phyloP scores from a whole-genome alignment of 2,113 vertebrate species.

The Sterrhoptilus dennistouni region DNA sequence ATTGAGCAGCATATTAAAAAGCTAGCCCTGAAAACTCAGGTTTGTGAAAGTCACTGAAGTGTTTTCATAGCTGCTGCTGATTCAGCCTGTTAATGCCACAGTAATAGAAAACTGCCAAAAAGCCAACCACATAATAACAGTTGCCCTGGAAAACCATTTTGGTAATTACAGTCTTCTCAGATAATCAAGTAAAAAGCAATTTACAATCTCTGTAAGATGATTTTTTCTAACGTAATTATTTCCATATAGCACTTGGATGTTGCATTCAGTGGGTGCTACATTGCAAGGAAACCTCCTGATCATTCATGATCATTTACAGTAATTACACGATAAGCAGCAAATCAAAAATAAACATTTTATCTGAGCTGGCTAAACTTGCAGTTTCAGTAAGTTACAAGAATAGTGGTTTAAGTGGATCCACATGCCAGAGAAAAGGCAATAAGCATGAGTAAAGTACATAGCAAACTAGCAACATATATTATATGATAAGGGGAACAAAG shows the following conservation, averaged over 20 bases:
- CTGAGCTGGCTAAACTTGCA: not conserved
- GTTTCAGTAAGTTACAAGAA: not conserved
- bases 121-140: not conserved
- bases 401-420: not conserved
- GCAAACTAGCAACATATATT: not conserved
- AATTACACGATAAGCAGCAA: not conserved
- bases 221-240: not conserved
- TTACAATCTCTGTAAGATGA: not conserved
- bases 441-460: not conserved
- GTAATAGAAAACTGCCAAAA: not conserved
- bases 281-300: not conserved
- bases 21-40: not conserved
- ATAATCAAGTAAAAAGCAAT: not conserved
- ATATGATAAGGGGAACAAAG: not conserved
- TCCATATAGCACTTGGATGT: not conserved
- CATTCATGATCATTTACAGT: not conserved
- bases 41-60: not conserved
- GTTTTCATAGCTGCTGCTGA: not conserved
- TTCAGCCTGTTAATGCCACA: not conserved
- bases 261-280: not conserved
- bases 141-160: not conserved
- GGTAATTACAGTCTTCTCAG: not conserved
- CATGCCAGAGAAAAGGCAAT: not conserved
- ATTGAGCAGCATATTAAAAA: not conserved
- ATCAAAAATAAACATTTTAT: not conserved